Conservation (phyloP, 2,888 invertebrate genomes). For the Eurois occulta region DNA sequence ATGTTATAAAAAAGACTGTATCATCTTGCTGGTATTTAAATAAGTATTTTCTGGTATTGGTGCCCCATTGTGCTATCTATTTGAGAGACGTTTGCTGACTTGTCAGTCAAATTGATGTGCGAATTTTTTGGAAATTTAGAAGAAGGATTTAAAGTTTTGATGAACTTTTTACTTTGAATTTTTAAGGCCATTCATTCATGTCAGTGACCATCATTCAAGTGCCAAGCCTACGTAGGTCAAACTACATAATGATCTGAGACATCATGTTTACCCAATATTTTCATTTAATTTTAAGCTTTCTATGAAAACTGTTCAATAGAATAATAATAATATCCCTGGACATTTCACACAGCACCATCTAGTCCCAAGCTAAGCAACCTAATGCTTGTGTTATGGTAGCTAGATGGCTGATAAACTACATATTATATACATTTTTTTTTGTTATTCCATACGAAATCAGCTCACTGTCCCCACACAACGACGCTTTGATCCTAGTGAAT, state of each 20-base stretch:
- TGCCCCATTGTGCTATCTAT: not conserved
- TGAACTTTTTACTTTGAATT: conserved; percentile 11
- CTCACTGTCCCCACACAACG: no score
- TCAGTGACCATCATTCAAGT: not conserved
- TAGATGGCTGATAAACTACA: no score
- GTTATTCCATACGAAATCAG: not conserved
- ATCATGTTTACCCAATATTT: not conserved
- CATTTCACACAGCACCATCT: no score
- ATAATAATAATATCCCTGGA: no score
- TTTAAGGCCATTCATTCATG: not conserved
- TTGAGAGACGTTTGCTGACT: conserved; percentile 11
- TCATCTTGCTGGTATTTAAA: conserved; percentile 34
- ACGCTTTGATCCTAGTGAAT: not conserved
- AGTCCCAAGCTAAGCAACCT: no score
- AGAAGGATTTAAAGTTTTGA: conserved; percentile 9
- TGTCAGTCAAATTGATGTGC: conserved; percentile 27
- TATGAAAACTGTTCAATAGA: not conserved
- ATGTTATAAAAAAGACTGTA: conserved; percentile 3
- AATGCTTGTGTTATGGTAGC: no score
- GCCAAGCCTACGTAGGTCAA: not conserved
- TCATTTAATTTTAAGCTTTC: not conserved
- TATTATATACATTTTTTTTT: no score
- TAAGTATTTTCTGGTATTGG: conserved; percentile 14
- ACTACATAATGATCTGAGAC: not conserved
- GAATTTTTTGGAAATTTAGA: not conserved